phyloP scores from a whole-genome alignment of 2,888 invertebrate species.

The Terebella lapidaria region DNA sequence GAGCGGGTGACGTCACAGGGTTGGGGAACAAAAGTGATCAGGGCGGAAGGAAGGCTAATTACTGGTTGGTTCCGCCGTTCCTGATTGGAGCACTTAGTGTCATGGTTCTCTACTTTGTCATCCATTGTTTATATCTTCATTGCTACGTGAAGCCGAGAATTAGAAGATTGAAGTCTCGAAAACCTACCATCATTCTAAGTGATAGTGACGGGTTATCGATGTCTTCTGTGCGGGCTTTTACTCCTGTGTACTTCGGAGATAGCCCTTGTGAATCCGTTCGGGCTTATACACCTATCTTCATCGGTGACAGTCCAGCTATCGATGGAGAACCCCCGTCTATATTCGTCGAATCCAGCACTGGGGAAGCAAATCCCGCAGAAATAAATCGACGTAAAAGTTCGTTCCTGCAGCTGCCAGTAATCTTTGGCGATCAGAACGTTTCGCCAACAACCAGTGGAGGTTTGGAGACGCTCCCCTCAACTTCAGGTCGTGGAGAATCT shows the following conservation, averaged over 20 bases:
- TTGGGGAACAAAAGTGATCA: too few relatives aligned
- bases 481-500: neutral
- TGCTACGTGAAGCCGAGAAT: slow-evolving; percentile 20
- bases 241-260: slow-evolving; percentile 9
- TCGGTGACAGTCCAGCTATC: slow-evolving; percentile 6
- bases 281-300: slow-evolving; percentile 12
- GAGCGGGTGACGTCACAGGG: too few relatives aligned
- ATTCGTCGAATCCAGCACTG: too few relatives aligned
- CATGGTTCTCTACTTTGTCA: slow-evolving; percentile 21
- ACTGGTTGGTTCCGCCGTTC: slow-evolving; percentile 25
- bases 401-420: slow-evolving; percentile 2
- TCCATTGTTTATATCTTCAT: slow-evolving; percentile 24
- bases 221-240: neutral
- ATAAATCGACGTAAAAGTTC: neutral
- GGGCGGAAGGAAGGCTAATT: slow-evolving; percentile 14
- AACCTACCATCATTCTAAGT: neutral
- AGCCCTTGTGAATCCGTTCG: slow-evolving; percentile 15
- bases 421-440: slow-evolving; percentile 4
- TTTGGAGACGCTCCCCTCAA: neutral
- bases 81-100: slow-evolving; percentile 26
- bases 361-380: neutral
- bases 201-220: neutral
- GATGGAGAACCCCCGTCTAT: too few relatives aligned
- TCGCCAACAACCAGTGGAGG: slow-evolving; percentile 6
- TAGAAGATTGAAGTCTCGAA: slow-evolving; percentile 2